phyloP scores from a whole-genome alignment of 2,113 vertebrate genomes.

The Pelecanus crispus region DNA sequence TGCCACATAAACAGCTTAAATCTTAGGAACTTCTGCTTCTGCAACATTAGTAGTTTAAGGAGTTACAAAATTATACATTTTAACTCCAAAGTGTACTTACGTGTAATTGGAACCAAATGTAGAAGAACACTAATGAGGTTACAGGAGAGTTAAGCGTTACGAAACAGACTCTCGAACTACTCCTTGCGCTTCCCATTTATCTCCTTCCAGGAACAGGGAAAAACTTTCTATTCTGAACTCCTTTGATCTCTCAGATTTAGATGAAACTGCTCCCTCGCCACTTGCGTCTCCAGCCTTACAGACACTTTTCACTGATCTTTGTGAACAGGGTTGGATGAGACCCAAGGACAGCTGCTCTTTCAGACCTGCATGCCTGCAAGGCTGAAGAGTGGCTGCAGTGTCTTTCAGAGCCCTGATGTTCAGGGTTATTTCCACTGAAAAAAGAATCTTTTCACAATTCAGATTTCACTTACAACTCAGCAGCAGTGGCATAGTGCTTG shows the following conservation, averaged over 20 bases:
- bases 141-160: not conserved
- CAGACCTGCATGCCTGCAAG: not conserved
- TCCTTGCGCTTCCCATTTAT: not conserved
- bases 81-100: not conserved
- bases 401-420: not conserved
- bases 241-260: not conserved
- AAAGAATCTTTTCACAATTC: not conserved
- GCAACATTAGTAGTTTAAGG: not conserved
- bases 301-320: not conserved
- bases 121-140: not conserved
- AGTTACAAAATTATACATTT: not conserved
- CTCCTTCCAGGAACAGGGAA: conserved; percentile 30
- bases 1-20: not conserved
- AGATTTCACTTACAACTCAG: not conserved
- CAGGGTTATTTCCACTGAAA: not conserved
- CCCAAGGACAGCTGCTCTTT: not conserved
- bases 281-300: not conserved
- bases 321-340: not conserved
- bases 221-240: not conserved
- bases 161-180: not conserved
- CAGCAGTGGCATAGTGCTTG: not conserved
- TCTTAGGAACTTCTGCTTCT: not conserved
- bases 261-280: not conserved
- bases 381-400: not conserved
- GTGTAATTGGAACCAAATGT: not conserved